Conservation (phyloP, 2,797 vertebrate species). For the Psittacula derbiana region DNA sequence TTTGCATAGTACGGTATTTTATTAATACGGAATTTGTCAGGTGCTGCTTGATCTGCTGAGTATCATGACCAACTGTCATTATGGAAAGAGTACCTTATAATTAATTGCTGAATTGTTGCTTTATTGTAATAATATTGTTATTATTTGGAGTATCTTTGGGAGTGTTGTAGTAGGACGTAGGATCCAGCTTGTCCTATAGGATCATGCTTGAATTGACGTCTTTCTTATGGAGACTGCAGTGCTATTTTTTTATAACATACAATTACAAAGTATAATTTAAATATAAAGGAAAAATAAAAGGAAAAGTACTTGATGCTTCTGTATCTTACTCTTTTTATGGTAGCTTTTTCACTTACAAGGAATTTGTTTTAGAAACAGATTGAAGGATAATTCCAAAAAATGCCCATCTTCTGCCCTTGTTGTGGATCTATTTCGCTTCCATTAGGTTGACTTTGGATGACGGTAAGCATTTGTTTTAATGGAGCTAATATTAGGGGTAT, state of each 20-base stretch:
- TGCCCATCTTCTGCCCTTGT: neutral
- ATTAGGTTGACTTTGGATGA: neutral
- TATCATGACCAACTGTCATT: neutral
- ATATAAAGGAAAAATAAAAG: neutral
- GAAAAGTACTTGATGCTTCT: neutral
- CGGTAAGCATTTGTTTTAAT: neutral
- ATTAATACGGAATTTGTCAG: neutral
- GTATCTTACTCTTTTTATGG: neutral
- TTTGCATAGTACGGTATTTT: neutral
- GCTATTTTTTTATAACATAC: neutral
- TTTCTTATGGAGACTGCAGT: neutral
- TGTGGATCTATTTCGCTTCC: neutral
- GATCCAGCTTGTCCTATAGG: neutral
- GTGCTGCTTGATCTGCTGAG: neutral
- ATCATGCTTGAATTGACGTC: neutral
- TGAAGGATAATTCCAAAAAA: neutral
- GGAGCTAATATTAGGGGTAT: neutral
- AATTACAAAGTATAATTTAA: neutral
- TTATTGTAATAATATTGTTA: neutral
- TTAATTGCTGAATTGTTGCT: neutral
- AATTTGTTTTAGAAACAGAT: neutral
- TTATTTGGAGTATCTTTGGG: neutral
- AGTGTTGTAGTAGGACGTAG: neutral
- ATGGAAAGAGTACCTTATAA: neutral
- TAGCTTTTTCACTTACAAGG: neutral